Base-by-base conservation (phyloP, 2,113 vertebrate species). In the Caranx ignobilis region DNA sequence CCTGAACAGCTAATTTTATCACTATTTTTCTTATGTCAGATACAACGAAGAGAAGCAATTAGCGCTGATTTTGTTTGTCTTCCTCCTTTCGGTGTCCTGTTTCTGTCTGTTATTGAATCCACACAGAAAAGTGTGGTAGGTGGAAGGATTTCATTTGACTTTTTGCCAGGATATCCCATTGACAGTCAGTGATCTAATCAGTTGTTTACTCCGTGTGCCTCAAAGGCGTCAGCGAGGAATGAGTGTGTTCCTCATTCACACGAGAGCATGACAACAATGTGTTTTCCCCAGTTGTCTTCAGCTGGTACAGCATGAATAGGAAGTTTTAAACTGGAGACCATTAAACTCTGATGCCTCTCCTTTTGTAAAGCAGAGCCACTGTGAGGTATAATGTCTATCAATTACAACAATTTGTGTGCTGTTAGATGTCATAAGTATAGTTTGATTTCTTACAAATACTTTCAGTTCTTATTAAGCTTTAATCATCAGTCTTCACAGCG, bases 51-150 rank as follows among this genome's bases (percentile, higher is more conserved):
- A 61, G 60, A 50, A 47, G 84, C 65, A 90, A 90, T 92, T 75
- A 88, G 81, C 7, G 19, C 81, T 86, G 69, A 89, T 93, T 91
- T 92, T 91, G 89, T 93, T 93, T 94, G 88, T 81, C 87, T 91
- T 93, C 81, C 87, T 92, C 57, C 71, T 70, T 66, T 71, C 26
- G 16, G 68, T 63, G 55, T 85, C 74, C 74, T 34, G 66, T 75
- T 65, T 87, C 78, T 86, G 77, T 87, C 77, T 89, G 83, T 88
- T 89, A 71, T 86, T 80, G 64, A 60, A 79, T 60, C 71, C 59
- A 70, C 65, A 76, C 64, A 55, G 64, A 78, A 74, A 81, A 81
- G 83, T 88, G 72, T 91, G 86, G 81, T 84, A 82, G 67, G 72
- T 91, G 86, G 87, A 87, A 85, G 70, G 37, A 55, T 81, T 77